Evolutionary conservation across 2,113 vertebrate genomes (phyloP), one percentile per base, ranked within the genome.

Genomic region (Hoplias malabaricus): DNA sequence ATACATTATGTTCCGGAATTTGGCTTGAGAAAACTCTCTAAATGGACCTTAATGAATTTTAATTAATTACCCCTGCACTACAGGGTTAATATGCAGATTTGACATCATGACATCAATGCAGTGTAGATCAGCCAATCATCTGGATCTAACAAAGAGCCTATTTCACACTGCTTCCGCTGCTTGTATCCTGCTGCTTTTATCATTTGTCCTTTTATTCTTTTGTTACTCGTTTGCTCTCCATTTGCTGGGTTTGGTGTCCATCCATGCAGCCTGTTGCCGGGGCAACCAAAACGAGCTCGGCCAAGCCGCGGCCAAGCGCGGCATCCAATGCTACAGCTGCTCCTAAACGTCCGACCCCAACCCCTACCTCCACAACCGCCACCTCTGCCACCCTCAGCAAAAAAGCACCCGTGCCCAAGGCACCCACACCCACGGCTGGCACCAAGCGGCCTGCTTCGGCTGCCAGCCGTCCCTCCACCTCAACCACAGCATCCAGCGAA

Each of bases 361-460:
- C 73, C 77, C 43, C 93, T 63, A 80, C 91, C 87, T 68, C 69
- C 88, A 12, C 56, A 53, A 73, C 73, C 56, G 74, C 71, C 77
- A 72, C 59, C 85, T 63, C 89, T 85, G 81, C 88, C 78, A 85
- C 87, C 87, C 83, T 80, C 79, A 90, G 85, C 87, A 98, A 94
- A 95, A 98, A 96, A 81, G 54, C 91, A 85, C 82, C 90, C 69
- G 87, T 92, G 84, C 89, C 93, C 10, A 89, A 87, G 43, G 84
- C 92, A 53, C 86, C 91, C 82, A 80, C 31, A 87, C 63, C 57
- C 69, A 2, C 90, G 85, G 75, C 84, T 68, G 80, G 66, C 88
- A 72, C 73, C 83, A 89, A 95, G 87, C 80, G 90, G 66, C 83
- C 88, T 33, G 29, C 87, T 27, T 62, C 79, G 74, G 46, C 87